phyloP scores from a whole-genome alignment of 2,797 vertebrate genomes.

The Clarias platycephalus region DNA sequence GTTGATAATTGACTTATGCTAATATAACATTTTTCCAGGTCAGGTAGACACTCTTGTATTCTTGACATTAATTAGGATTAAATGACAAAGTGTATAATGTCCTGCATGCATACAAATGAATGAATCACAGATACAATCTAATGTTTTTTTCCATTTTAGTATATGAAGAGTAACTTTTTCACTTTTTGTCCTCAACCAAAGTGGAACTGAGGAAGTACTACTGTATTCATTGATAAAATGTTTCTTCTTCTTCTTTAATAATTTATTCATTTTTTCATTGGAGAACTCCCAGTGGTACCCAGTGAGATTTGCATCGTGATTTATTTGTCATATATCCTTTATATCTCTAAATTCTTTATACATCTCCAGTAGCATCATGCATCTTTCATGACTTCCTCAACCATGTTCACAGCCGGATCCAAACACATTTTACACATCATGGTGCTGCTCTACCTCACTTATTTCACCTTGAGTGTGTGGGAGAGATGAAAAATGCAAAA shows the following conservation, averaged over 20 bases:
- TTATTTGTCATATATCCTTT: conserved; percentile 85
- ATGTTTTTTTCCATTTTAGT: conserved; percentile 4
- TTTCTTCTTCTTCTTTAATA: conserved; percentile 76
- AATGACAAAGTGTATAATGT: not conserved
- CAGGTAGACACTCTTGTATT: not conserved
- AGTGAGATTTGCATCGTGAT: conserved; percentile 82
- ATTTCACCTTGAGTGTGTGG: conserved; percentile 70
- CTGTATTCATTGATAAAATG: conserved; percentile 79
- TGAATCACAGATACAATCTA: not conserved
- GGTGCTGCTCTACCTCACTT: conserved; percentile 61
- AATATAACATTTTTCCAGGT: not conserved
- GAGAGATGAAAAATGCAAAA: conserved; percentile 70
- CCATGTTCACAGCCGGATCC: conserved; percentile 71
- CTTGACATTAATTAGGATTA: not conserved
- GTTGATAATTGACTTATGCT: not conserved
- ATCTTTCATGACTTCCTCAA: conserved; percentile 76
- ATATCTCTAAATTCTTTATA: conserved; percentile 84
- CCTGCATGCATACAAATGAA: not conserved
- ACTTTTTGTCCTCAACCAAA: conserved; percentile 20
- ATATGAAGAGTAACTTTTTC: conserved; percentile 23
- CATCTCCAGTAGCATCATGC: conserved; percentile 76
- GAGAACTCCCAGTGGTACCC: conserved; percentile 76
- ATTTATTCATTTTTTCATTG: conserved; percentile 77
- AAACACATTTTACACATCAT: conserved; percentile 76
- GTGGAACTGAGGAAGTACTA: conserved; percentile 50